Conservation (phyloP, 2,113 vertebrate species). For the Channa argus region DNA sequence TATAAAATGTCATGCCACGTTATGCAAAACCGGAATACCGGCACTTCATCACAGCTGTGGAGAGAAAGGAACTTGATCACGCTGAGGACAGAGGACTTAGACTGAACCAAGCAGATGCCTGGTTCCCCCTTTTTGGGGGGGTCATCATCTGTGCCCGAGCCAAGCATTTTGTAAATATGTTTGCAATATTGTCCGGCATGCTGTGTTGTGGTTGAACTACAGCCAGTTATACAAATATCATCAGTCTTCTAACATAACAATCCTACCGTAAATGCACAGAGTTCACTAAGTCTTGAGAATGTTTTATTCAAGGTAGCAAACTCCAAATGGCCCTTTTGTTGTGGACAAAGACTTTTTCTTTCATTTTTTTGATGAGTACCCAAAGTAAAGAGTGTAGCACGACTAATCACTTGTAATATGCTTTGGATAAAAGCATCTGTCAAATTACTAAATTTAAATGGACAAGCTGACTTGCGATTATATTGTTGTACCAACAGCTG, state of each 20-base stretch:
- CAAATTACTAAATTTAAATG: too few relatives aligned
- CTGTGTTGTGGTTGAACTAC: slow-evolving; percentile 32
- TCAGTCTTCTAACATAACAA: slow-evolving; percentile 1
- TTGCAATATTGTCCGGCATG: background rate
- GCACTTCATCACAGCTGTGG: slow-evolving; percentile 35
- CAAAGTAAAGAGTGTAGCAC: too few relatives aligned
- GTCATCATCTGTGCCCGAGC: background rate
- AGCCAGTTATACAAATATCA: background rate
- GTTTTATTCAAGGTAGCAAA: background rate
- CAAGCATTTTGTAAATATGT: slow-evolving; percentile 18
- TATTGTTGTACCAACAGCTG: too few relatives aligned
- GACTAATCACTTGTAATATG: slow-evolving; percentile 8
- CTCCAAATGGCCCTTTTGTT: background rate
- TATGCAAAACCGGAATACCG: slow-evolving; percentile 54
- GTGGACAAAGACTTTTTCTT: background rate
- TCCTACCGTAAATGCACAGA: background rate
- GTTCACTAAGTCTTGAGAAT: background rate
- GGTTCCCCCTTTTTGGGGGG: background rate
- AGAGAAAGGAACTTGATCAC: slow-evolving; percentile 45
- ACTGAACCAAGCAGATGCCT: slow-evolving; percentile 10
- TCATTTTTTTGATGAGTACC: background rate
- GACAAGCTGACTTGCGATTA: too few relatives aligned
- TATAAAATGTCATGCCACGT: slow-evolving; percentile 44
- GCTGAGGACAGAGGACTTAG: slow-evolving; percentile 55
- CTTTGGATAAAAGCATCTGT: too few relatives aligned